phyloP scores from a whole-genome alignment of 2,113 vertebrate genomes.

The Hypocryptadius cinnamomeus region DNA sequence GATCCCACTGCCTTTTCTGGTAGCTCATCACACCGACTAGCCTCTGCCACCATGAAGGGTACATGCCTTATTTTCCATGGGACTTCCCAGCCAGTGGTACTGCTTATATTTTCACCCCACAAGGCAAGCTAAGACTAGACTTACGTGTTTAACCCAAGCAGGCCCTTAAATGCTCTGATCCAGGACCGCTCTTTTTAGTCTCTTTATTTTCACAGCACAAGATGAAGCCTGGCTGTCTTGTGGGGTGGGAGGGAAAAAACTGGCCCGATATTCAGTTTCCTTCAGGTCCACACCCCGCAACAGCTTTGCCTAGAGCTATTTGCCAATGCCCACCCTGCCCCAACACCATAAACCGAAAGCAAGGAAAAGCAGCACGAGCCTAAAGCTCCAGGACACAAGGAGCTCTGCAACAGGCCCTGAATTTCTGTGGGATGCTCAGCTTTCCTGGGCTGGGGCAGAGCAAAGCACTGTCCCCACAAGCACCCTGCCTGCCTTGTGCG shows the following conservation, averaged over 20 bases:
- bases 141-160: neutral
- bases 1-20: neutral
- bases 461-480: neutral
- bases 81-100: neutral
- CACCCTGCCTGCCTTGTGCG: accelerated
- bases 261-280: neutral
- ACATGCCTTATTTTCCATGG: neutral
- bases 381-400: neutral
- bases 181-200: accelerated
- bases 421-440: neutral
- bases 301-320: neutral
- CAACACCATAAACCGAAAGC: neutral
- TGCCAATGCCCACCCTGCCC: neutral
- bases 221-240: neutral
- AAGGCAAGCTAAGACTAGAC: neutral
- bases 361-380: neutral
- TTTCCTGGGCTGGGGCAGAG: neutral
- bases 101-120: neutral
- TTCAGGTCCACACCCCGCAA: neutral
- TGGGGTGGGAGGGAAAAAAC: neutral
- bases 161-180: neutral
- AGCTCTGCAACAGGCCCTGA: neutral
- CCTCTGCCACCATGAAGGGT: neutral
- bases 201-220: neutral
- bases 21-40: neutral